phyloP scores from a whole-genome alignment of 2,113 vertebrate species.

The Poicephalus gulielmi region DNA sequence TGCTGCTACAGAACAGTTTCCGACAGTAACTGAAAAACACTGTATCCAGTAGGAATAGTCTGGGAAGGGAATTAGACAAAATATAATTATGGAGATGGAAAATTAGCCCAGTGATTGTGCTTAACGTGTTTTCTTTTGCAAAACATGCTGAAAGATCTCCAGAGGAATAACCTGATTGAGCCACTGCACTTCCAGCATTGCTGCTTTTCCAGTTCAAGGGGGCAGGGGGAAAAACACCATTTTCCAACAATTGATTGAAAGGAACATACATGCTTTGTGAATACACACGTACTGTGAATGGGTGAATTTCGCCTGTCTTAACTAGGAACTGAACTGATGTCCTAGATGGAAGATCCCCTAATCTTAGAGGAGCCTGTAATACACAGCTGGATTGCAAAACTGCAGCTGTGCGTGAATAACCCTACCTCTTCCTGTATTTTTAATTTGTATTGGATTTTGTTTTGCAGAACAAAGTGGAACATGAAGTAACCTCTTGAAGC shows the following conservation, averaged over 20 bases:
- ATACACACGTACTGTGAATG: not conserved
- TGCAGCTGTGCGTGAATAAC: not conserved
- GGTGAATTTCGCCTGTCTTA: not conserved
- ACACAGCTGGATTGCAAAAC: not conserved
- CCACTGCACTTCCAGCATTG: not conserved
- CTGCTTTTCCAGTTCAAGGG: not conserved
- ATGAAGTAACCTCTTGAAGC: not conserved
- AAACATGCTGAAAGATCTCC: not conserved
- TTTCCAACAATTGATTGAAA: not conserved
- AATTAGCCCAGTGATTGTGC: not conserved
- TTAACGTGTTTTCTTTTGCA: not conserved
- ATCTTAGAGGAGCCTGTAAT: not conserved
- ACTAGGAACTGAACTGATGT: not conserved
- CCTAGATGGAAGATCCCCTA: not conserved
- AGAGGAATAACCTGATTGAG: not conserved
- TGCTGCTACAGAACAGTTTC: not conserved
- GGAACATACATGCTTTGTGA: not conserved
- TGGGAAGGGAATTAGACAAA: not conserved
- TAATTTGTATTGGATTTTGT: not conserved
- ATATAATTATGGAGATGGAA: not conserved
- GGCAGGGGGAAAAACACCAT: not conserved
- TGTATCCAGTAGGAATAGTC: not conserved
- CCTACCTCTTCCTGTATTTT: not conserved
- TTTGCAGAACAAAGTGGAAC: not conserved
- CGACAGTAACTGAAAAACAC: not conserved